Evolutionary conservation across 2,113 vertebrate species (phyloP), one percentile per base, ranked within the genome.

Genomic region (Aegotheles bennettii): DNA sequence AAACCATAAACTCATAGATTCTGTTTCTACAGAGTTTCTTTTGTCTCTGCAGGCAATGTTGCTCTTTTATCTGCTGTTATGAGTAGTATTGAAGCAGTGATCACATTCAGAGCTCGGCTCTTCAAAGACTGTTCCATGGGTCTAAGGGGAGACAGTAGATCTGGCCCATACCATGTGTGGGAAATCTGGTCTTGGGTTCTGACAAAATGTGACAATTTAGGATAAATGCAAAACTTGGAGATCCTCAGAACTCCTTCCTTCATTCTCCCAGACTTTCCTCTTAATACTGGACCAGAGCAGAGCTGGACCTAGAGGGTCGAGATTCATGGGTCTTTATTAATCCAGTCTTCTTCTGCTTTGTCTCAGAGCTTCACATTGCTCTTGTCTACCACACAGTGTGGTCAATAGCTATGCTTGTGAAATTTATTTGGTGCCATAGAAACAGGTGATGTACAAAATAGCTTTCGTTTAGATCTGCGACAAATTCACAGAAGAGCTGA

Each of bases 141-240:
- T 73, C 35, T 88, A 35, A 67, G n/a, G 3, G 18, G 7, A 69
- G 12, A 36, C 5, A 64, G 8, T 13, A 90, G 47, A 45, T 83
- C 45, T 60, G 73, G 28, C 24, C 9, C 47, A 59, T 13, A 24
- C 10, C 43, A 16, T 0, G 0, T 0, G 0, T 35, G 25, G 53
- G 19, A 51, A 38, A 6, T 51, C 42, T 9, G 7, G 31, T 56
- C 43, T 81, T 1, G 1, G 47, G 11, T 3, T 68, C 29, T 12
- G 40, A 60, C 1, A 3, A 91, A 11, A 57, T 35, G 15, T 0
- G 3, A 65, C 5, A 24, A 8, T 61, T 76, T 31, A 43, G 23
- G 38, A 63, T 11, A 87, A 84, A 80, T 28, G 23, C 12, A 80
- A 61, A 93, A 25, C 4, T 60, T 31, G 0, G 11, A 73, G 26